Conservation (phyloP, 2,113 vertebrate species). For the Mustela nigripes region DNA sequence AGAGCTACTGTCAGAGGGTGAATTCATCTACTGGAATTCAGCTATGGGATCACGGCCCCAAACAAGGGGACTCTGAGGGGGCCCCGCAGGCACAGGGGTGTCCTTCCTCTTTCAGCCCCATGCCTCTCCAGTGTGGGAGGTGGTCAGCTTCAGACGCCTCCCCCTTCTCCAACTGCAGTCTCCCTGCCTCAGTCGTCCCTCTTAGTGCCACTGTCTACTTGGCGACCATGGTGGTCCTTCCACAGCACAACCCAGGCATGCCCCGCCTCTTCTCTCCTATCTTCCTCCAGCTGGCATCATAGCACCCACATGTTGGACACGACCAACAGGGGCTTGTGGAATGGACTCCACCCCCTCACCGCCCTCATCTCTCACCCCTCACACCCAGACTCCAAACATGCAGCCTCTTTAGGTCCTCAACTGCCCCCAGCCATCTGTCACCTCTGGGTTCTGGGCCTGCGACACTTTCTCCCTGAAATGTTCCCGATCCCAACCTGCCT, state of each 20-base stretch:
- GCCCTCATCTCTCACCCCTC: not conserved
- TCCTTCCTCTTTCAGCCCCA: not conserved
- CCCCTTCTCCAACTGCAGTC: not conserved
- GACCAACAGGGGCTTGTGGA: not conserved
- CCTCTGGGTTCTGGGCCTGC: not conserved
- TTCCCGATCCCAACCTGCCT: not conserved
- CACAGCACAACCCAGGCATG: not conserved
- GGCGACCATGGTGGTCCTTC: not conserved
- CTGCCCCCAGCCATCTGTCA: not conserved
- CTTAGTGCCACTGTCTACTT: not conserved
- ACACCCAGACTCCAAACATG: not conserved
- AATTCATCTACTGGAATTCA: not conserved
- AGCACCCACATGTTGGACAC: not conserved
- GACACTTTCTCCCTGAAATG: not conserved
- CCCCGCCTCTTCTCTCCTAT: not conserved
- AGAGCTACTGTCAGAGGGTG: not conserved
- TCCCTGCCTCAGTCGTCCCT: not conserved
- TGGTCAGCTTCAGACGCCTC: not conserved
- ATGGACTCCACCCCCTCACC: not conserved
- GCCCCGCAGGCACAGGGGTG: rapidly evolving
- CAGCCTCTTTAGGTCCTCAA: not conserved
- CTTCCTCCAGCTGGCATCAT: not conserved
- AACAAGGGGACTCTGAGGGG: too few relatives aligned
- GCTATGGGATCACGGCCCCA: not conserved
- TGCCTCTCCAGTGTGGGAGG: not conserved